Conservation (phyloP, 2,113 vertebrate species). For the Shinisaurus crocodilurus region DNA sequence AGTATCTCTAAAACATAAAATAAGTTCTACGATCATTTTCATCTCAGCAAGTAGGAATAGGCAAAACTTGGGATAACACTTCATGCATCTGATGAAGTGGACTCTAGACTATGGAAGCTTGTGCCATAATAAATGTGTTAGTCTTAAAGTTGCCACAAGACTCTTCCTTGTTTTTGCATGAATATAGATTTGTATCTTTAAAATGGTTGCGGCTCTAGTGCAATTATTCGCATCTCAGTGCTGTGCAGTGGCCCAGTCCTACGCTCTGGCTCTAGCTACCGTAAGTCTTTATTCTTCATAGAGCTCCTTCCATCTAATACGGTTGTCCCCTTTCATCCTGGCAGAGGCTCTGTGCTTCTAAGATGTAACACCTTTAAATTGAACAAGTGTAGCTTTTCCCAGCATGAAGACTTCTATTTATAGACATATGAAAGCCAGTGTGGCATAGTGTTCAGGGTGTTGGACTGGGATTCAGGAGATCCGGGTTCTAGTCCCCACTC, state of each 20-base stretch:
- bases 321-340: no score
- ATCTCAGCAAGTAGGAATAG: not conserved
- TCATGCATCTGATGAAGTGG: not conserved
- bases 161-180: not conserved
- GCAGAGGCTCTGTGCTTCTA: no score
- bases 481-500: no score
- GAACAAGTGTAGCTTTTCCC: not conserved
- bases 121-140: not conserved
- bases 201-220: not conserved
- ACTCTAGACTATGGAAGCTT: not conserved
- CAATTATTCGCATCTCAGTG: not conserved
- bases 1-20: constrained; percentile 48
- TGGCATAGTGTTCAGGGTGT: no score
- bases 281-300: no score
- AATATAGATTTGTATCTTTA: not conserved
- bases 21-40: constrained; percentile 49
- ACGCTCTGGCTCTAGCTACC: not conserved
- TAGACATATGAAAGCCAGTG: no score
- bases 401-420: not conserved
- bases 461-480: no score
- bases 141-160: not conserved
- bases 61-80: not conserved
- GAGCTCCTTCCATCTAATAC: no score
- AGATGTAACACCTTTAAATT: no score
- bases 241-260: not conserved